Percentiles rank a stretch among this genome's conserved stretches.
These are phyloP conservation scores for Steromphala cineraria DNA, from an alignment of 2,888 invertebrate genomes.

Conservation along the genomic window DNA sequence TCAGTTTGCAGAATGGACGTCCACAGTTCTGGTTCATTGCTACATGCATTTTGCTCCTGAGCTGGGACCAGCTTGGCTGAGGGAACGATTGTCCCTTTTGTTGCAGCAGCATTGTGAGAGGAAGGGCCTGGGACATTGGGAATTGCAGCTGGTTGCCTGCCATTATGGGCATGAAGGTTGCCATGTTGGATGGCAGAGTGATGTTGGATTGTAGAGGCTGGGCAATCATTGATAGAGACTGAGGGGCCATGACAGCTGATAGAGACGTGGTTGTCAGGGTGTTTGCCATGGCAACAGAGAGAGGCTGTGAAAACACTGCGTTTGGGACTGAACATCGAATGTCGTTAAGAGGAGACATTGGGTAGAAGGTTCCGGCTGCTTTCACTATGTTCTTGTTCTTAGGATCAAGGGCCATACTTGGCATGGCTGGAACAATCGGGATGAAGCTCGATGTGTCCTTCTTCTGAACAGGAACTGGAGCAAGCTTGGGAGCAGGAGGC, in stretches of 20 bases:
- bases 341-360: slow-evolving; percentile 79
- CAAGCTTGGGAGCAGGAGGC: slow-evolving; percentile 31
- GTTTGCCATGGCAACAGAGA: neutral
- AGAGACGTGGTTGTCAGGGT: neutral
- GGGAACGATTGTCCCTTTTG: slow-evolving; percentile 46
- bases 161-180: slow-evolving; percentile 29
- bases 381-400: slow-evolving; percentile 83
- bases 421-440: slow-evolving; percentile 30
- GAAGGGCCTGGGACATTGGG: slow-evolving; percentile 26
- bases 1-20: slow-evolving; percentile 87
- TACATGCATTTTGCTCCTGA: slow-evolving; percentile 69
- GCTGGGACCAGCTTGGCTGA: slow-evolving; percentile 57
- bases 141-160: slow-evolving; percentile 13
- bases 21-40: slow-evolving; percentile 78
- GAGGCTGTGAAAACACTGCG: neutral
- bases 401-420: slow-evolving; percentile 4
- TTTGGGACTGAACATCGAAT: neutral
- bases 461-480: slow-evolving; percentile 33
- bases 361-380: slow-evolving; percentile 94
- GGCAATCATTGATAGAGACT: neutral
- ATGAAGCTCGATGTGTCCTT: slow-evolving; percentile 30
- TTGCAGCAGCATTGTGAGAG: slow-evolving; percentile 57
- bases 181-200: slow-evolving; percentile 5
- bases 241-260: slow-evolving; percentile 6
- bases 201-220: neutral